Evolutionary conservation across 2,113 vertebrate species (phyloP).

Genomic region (Myotis yumanensis): DNA sequence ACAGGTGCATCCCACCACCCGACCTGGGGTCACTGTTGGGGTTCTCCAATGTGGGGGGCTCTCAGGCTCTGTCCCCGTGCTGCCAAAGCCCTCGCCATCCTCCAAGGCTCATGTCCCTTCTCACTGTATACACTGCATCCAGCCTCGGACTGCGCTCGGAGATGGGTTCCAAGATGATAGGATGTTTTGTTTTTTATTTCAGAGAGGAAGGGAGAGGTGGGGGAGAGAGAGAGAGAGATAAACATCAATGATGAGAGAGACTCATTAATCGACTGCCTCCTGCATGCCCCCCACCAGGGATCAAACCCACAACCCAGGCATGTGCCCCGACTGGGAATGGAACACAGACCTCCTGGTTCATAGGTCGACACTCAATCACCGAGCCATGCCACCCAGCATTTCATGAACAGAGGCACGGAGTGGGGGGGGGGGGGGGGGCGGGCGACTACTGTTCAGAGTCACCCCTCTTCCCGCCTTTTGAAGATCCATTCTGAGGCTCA

Average conservation of each 20-base stretch:
- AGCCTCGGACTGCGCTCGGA: not conserved
- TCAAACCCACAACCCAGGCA: no score
- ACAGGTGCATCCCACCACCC: fast-evolving
- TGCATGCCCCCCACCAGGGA: no score
- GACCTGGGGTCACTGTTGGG: not conserved
- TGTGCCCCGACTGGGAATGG: no score
- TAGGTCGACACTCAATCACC: no score
- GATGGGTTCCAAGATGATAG: not conserved
- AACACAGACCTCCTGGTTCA: no score
- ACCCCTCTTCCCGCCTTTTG: fast-evolving
- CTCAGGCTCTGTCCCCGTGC: not conserved
- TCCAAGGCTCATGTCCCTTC: fast-evolving
- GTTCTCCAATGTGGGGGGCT: fast-evolving
- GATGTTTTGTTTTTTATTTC: not conserved
- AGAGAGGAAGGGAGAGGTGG: no score
- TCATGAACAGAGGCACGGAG: not conserved
- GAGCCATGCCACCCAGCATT: not conserved
- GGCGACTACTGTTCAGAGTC: no score
- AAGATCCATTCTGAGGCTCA: not conserved
- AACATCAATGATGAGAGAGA: no score
- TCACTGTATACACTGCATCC: not conserved
- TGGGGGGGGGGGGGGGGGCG: no score
- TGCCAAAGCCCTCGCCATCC: not conserved
- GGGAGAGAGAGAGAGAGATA: no score
- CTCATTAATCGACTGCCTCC: no score